phyloP scores from a whole-genome alignment of 2,888 invertebrate genomes.

The Acronicta leporina region DNA sequence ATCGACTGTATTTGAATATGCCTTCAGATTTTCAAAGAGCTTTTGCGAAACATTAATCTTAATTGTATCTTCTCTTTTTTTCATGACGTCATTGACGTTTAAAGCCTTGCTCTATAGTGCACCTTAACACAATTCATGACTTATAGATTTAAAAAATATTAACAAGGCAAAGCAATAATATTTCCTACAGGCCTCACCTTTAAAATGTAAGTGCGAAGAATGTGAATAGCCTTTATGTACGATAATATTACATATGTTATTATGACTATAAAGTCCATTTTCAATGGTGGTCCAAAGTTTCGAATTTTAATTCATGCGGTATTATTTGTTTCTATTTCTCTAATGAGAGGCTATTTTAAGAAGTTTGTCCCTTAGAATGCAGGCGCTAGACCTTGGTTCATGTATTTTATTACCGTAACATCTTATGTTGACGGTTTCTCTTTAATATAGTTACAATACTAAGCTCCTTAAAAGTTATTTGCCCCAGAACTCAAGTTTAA shows the following conservation, averaged over 20 bases:
- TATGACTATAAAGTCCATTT: slow-evolving; percentile 27
- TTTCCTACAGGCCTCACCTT: slow-evolving; percentile 45
- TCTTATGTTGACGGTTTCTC: slow-evolving; percentile 4
- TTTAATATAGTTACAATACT: not conserved
- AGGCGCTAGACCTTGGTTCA: slow-evolving; percentile 2
- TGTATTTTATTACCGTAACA: slow-evolving; percentile 9
- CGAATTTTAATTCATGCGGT: slow-evolving; percentile 35
- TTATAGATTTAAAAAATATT: not conserved
- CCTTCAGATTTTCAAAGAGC: too few species aligned
- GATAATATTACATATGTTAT: slow-evolving; percentile 29
- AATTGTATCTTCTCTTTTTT: too few species aligned
- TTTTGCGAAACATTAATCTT: too few species aligned
- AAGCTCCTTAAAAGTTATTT: not conserved
- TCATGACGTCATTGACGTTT: not conserved
- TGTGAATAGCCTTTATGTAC: slow-evolving; percentile 37
- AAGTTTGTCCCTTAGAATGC: slow-evolving; percentile 37
- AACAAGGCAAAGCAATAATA: slow-evolving; percentile 56
- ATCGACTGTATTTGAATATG: too few species aligned
- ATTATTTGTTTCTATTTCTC: slow-evolving; percentile 49
- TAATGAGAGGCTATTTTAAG: slow-evolving; percentile 44
- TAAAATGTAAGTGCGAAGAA: slow-evolving; percentile 39
- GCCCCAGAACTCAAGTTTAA: not conserved
- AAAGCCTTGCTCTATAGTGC: not conserved
- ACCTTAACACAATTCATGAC: not conserved
- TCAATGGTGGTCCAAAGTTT: slow-evolving; percentile 37